Conservation (phyloP, 2,113 vertebrate species). For the Archilochus colubris region DNA sequence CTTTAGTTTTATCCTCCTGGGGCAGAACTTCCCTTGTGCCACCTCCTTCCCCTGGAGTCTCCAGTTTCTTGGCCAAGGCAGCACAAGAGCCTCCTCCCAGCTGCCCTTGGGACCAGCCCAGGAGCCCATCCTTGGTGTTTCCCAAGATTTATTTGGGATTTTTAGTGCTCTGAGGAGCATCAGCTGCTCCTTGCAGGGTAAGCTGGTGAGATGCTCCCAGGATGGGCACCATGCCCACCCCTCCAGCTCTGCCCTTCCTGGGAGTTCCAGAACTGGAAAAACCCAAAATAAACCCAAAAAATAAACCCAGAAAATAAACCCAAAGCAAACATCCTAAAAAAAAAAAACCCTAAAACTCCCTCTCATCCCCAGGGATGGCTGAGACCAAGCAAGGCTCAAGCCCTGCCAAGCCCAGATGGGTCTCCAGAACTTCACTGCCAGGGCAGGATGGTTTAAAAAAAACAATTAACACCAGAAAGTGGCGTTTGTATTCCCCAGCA, state of each 20-base stretch:
- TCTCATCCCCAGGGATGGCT: background rate
- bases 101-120: background rate
- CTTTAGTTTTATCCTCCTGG: background rate
- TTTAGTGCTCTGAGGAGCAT: background rate
- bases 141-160: background rate
- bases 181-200: rapidly evolving
- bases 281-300: too few relatives aligned
- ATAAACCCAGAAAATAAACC: background rate
- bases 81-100: rapidly evolving
- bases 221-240: rapidly evolving
- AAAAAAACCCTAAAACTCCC: too few relatives aligned
- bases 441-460: background rate
- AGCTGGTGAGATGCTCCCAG: too few relatives aligned
- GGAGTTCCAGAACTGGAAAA: background rate
- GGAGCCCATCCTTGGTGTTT: rapidly evolving
- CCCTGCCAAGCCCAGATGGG: background rate
- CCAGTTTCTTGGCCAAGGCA: background rate
- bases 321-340: background rate
- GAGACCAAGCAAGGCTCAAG: rapidly evolving
- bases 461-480: background rate
- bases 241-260: rapidly evolving
- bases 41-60: background rate
- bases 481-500: too few relatives aligned
- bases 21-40: background rate
- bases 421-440: background rate